phyloP scores from a whole-genome alignment of 1,140 invertebrate species.

The Paraescarpia echinospica region DNA sequence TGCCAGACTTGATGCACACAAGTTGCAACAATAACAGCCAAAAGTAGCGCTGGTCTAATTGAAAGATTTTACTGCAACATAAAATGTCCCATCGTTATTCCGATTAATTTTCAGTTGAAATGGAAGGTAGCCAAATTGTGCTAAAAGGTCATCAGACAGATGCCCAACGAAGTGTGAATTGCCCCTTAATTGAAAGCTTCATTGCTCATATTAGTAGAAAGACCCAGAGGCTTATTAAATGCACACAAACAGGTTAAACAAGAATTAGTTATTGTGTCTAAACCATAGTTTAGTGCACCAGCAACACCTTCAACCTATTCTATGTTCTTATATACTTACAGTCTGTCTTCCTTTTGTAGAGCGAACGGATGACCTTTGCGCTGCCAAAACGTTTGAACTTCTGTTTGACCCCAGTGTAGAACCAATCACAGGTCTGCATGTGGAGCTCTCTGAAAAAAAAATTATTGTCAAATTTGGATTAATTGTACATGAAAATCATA shows the following conservation, averaged over 20 bases:
- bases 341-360: constrained; percentile 43
- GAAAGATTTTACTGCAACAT: not conserved
- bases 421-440: constrained; percentile 47
- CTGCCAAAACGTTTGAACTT: constrained; percentile 51
- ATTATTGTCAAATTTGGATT: too few species aligned
- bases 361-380: constrained; percentile 50
- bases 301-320: not conserved
- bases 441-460: constrained; percentile 40
- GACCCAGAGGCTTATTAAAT: not conserved
- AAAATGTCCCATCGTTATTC: not conserved
- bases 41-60: not conserved
- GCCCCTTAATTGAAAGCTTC: not conserved
- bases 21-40: not conserved
- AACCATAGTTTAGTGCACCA: not conserved
- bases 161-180: not conserved
- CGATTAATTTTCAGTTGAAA: not conserved
- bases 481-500: too few species aligned
- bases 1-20: too few species aligned
- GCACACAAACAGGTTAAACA: not conserved
- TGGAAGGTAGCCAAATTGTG: not conserved
- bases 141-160: constrained; percentile 5
- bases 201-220: not conserved
- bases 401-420: constrained; percentile 45
- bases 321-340: constrained; percentile 19
- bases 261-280: not conserved